phyloP scores from a whole-genome alignment of 2,797 vertebrate genomes.

The Hemibagrus guttatus region DNA sequence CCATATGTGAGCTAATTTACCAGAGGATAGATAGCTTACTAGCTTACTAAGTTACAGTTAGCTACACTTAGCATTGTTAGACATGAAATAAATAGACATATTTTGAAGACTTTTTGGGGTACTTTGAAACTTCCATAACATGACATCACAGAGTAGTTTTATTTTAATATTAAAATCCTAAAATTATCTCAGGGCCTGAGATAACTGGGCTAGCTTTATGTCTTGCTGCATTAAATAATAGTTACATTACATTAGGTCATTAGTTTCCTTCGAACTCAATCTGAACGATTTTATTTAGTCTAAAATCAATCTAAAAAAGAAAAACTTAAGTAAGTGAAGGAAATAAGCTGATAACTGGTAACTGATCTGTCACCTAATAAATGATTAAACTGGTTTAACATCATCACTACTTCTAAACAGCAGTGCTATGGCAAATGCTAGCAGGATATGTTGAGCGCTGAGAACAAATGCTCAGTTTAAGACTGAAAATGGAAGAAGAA shows the following conservation, averaged over 20 bases:
- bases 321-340: not conserved
- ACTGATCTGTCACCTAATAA: not conserved
- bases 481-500: constrained; percentile 2
- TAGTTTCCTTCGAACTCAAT: not conserved
- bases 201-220: not conserved
- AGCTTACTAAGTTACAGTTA: not conserved
- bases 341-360: not conserved
- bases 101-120: not conserved
- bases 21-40: not conserved
- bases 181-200: not conserved
- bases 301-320: not conserved
- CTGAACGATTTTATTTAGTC: not conserved
- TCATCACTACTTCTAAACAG: not conserved
- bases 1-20: not conserved
- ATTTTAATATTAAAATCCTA: not conserved
- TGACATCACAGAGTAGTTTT: not conserved
- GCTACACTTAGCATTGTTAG: not conserved
- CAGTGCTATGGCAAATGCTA: not conserved
- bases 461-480: not conserved
- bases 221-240: not conserved
- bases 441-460: not conserved
- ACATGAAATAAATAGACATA: not conserved
- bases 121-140: not conserved
- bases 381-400: not conserved
- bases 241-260: not conserved